phyloP scores from a whole-genome alignment of 2,113 vertebrate species.

The Sceloporus undulatus region DNA sequence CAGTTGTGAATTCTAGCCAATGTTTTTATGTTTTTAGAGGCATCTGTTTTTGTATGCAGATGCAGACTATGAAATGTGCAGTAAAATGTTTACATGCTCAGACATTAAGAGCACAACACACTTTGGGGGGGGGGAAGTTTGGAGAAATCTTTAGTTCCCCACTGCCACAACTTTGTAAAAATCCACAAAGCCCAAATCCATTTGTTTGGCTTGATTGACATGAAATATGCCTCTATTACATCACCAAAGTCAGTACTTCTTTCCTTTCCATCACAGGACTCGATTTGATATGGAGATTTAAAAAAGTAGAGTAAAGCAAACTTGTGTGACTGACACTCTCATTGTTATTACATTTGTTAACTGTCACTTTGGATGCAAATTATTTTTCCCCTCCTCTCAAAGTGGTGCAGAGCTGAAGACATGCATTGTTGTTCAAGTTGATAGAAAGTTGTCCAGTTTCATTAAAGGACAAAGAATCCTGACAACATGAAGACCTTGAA shows the following conservation, averaged over 20 bases:
- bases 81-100: constrained; percentile 43
- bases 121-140: background rate
- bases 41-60: constrained; percentile 24
- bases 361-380: constrained; percentile 63
- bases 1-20: no score
- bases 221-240: constrained; percentile 23
- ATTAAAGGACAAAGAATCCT: constrained; percentile 44
- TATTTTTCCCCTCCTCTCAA: constrained; percentile 41
- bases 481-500: constrained; percentile 11
- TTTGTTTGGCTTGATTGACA: constrained; percentile 18
- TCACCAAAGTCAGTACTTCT: constrained; percentile 37
- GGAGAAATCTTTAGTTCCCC: constrained; percentile 24
- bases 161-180: constrained; percentile 10
- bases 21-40: no score
- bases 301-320: constrained; percentile 49
- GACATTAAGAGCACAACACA: constrained; percentile 47
- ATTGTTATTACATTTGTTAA: constrained; percentile 69
- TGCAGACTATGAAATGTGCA: constrained; percentile 19
- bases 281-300: constrained; percentile 42
- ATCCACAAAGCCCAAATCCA: constrained; percentile 11
- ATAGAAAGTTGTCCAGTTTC: constrained; percentile 55
- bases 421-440: constrained; percentile 47
- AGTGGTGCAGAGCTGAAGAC: constrained; percentile 54
- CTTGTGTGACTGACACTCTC: constrained; percentile 38
- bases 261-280: constrained; percentile 31